Evolutionary conservation across 2,888 invertebrate genomes (phyloP).

Genomic region (Ceratothoa steindachneri): DNA sequence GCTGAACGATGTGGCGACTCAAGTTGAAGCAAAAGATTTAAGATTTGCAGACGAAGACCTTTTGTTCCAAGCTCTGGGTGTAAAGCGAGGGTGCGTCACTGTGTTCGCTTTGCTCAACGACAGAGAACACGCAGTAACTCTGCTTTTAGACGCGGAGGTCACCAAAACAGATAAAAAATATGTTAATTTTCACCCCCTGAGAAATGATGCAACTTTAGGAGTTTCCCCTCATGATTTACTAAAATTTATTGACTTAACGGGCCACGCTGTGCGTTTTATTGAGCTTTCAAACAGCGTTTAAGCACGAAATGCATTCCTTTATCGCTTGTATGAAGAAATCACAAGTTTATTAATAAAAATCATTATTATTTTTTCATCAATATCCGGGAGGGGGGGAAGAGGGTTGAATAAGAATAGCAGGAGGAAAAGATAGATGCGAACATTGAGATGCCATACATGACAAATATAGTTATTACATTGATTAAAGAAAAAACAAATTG

Average conservation of each 20-base stretch:
- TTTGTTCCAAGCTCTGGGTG: conserved; percentile 52
- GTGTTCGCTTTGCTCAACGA: conserved; percentile 53
- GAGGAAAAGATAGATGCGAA: too few relatives aligned
- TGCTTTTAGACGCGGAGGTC: conserved; percentile 50
- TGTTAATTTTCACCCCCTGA: conserved; percentile 53
- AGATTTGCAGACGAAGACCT: conserved; percentile 52
- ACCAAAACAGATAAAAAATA: conserved; percentile 48
- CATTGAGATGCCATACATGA: too few relatives aligned
- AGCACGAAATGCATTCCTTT: too few relatives aligned
- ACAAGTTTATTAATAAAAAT: too few relatives aligned
- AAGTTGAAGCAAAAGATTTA: conserved; percentile 52
- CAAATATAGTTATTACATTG: too few relatives aligned
- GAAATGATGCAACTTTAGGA: conserved; percentile 51
- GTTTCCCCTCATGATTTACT: conserved; percentile 49
- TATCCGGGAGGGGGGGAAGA: too few relatives aligned
- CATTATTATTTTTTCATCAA: too few relatives aligned
- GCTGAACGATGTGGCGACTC: conserved; percentile 52
- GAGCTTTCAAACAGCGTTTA: too few relatives aligned
- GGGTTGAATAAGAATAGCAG: too few relatives aligned
- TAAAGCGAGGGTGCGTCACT: conserved; percentile 53
- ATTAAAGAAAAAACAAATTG: too few relatives aligned
- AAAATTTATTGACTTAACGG: conserved; percentile 49
- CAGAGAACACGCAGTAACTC: conserved; percentile 50
- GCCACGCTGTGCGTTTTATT: conserved; percentile 46
- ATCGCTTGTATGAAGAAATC: too few relatives aligned